Percentiles rank a stretch among this genome's conserved stretches.
Evolutionary conservation across 2,888 invertebrate species (phyloP).

Genomic region (Scrobipalpa costella): DNA sequence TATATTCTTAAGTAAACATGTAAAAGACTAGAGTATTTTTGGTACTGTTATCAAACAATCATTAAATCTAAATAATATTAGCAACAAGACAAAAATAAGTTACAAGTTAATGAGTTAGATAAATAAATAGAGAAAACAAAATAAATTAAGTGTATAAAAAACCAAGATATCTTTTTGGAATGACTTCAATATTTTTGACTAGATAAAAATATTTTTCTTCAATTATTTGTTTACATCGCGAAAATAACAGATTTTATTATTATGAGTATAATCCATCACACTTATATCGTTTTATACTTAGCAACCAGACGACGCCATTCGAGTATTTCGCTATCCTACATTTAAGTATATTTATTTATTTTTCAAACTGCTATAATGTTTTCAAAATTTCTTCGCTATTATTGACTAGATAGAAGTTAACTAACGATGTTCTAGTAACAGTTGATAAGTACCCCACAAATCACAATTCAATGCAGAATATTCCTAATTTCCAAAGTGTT

Average conservation of each 20-base stretch:
- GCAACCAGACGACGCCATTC: constrained; percentile 11
- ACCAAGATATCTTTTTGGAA: constrained; percentile 35
- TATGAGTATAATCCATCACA: background rate
- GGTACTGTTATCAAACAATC: constrained; percentile 39
- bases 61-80: constrained; percentile 48
- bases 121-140: constrained; percentile 41
- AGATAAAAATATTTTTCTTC: constrained; percentile 35
- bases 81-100: constrained; percentile 39
- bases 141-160: constrained; percentile 38
- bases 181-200: constrained; percentile 45
- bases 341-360: background rate
- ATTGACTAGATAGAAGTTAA: background rate
- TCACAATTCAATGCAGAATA: background rate
- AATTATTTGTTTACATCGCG: background rate
- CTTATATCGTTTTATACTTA: background rate
- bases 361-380: background rate
- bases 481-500: background rate
- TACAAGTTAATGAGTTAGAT: background rate
- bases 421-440: background rate
- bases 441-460: background rate
- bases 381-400: background rate
- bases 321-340: background rate
- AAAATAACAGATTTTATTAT: background rate
- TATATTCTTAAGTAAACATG: constrained; percentile 27
- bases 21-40: constrained; percentile 47